phyloP scores from a whole-genome alignment of 1,140 invertebrate species.

The Bombus picipes region DNA sequence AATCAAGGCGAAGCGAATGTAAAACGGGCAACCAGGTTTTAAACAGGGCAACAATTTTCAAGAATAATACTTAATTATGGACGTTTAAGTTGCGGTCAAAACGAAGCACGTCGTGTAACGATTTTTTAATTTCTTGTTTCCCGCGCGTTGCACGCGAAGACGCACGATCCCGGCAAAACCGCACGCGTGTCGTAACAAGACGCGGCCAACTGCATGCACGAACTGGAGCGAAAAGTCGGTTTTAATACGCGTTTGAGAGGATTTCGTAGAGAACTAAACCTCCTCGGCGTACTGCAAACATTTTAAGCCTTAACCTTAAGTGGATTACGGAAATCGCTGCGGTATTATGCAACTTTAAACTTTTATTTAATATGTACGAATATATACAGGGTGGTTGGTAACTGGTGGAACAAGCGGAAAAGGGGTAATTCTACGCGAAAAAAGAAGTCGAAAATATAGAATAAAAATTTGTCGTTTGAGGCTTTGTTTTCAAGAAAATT shows the following conservation, averaged over 20 bases:
- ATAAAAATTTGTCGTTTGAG: no score
- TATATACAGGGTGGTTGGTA: no score
- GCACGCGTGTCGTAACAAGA: background rate
- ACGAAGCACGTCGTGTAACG: background rate
- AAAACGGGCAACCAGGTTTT: background rate
- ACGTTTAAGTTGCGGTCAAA: conserved; percentile 1
- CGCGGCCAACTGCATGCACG: background rate
- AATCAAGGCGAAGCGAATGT: background rate
- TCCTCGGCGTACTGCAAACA: background rate
- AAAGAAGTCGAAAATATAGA: no score
- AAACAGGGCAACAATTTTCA: background rate
- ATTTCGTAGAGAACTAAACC: background rate
- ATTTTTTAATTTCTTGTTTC: conserved; percentile 4
- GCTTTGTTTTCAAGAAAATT: no score
- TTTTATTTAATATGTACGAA: background rate
- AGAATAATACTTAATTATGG: conserved; percentile 6
- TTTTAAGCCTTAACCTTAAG: background rate
- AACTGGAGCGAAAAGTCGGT: background rate
- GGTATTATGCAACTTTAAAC: background rate
- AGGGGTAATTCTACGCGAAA: no score
- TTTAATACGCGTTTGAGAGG: background rate
- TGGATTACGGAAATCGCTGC: background rate
- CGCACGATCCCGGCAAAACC: background rate
- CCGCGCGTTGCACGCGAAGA: background rate
- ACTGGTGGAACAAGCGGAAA: no score